Evolutionary conservation across 2,888 invertebrate genomes (phyloP).

Genomic region (Pyrochroa serraticornis): DNA sequence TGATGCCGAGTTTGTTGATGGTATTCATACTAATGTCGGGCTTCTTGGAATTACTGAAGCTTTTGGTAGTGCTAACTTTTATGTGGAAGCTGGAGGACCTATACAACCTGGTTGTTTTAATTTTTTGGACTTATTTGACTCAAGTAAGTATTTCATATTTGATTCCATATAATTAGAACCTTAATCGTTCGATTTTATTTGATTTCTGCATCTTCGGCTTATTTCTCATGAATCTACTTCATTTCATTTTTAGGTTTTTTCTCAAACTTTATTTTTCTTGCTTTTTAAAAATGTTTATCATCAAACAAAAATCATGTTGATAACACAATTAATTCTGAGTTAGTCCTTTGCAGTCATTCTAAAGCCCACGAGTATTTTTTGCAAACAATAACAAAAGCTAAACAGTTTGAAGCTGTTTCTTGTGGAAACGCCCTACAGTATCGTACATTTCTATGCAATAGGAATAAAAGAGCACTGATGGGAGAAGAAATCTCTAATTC

Average conservation of each 20-base stretch:
- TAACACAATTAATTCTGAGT: slow-evolving; percentile 12
- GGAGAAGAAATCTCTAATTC: slow-evolving; percentile 33
- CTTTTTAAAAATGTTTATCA: neutral
- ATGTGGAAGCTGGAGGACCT: slow-evolving; percentile 34
- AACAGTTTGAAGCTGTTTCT: slow-evolving; percentile 30
- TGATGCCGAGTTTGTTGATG: slow-evolving; percentile 37
- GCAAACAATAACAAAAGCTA: slow-evolving; percentile 30
- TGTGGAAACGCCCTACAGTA: slow-evolving; percentile 32
- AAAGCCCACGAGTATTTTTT: slow-evolving; percentile 34
- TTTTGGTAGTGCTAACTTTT: slow-evolving; percentile 34
- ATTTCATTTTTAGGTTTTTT: too few relatives aligned
- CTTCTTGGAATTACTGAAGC: slow-evolving; percentile 33
- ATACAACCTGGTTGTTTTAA: slow-evolving; percentile 36
- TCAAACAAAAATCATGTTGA: neutral
- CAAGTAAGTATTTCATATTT: slow-evolving; percentile 27
- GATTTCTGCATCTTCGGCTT: too few relatives aligned
- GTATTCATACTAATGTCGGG: slow-evolving; percentile 38
- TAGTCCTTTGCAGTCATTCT: slow-evolving; percentile 40
- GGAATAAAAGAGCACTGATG: slow-evolving; percentile 32
- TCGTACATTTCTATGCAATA: slow-evolving; percentile 27
- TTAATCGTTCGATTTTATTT: too few relatives aligned
- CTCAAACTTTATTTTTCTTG: neutral
- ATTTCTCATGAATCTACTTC: too few relatives aligned
- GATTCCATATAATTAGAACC: neutral
- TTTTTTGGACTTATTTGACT: slow-evolving; percentile 27